These are phyloP conservation scores for Xanthorhoe spadicearia DNA, from an alignment of 2,888 invertebrate genomes.

Conservation along the genomic window DNA sequence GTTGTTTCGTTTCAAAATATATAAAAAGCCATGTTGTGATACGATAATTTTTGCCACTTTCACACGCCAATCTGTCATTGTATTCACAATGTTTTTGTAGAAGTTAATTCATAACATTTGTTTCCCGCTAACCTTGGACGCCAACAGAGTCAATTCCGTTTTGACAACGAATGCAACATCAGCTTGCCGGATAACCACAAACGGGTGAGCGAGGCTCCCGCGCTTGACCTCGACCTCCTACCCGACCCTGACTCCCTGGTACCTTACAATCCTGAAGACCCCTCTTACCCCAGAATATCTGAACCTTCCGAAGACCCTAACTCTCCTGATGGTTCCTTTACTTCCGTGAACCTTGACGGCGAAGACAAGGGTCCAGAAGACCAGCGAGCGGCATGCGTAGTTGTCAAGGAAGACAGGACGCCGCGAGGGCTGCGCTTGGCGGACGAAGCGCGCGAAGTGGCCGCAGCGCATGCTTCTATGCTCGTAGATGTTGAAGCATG, in stretches of 20 bases:
- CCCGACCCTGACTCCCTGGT: constrained; percentile 46
- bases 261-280: constrained; percentile 24
- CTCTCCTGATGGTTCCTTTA: constrained; percentile 29
- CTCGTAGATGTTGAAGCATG: constrained; percentile 86
- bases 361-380: constrained; percentile 62
- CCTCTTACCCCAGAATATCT: constrained; percentile 5
- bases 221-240: constrained; percentile 69
- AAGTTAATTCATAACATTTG: constrained; percentile 49
- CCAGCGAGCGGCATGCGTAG: constrained; percentile 73
- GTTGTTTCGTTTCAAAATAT: neutral
- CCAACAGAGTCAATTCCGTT: constrained; percentile 98
- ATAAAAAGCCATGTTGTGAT: neutral
- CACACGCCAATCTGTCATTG: neutral
- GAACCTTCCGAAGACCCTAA: constrained; percentile 10
- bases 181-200: constrained; percentile 99
- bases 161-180: constrained; percentile 99
- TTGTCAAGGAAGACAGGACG: constrained; percentile 77
- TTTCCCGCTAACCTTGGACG: constrained; percentile 74
- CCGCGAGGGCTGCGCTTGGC: constrained; percentile 75
- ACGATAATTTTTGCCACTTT: neutral
- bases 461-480: constrained; percentile 81
- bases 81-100: neutral
- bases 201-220: constrained; percentile 93
- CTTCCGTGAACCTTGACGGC: constrained; percentile 46
- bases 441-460: constrained; percentile 80